A percentile compares a stretch with the other conserved stretches of the same genome.
phyloP scores from a whole-genome alignment of 2,797 vertebrate species.

The Sebastes wilsoni region DNA sequence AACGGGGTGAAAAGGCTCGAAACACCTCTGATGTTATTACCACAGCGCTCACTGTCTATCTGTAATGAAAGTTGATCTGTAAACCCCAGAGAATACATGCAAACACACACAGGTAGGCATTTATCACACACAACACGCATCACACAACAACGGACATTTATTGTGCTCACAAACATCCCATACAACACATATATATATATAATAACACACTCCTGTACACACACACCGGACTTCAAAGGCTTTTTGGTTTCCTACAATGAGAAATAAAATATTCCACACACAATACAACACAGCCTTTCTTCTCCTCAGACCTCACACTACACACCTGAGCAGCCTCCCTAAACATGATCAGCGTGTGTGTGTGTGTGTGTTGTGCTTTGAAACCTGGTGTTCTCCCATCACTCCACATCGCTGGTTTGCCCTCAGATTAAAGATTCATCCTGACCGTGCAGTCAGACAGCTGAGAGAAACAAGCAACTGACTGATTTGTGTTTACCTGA shows the following conservation, averaged over 20 bases:
- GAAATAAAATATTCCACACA: conserved; percentile 42
- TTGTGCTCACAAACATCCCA: background rate
- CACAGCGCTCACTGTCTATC: background rate
- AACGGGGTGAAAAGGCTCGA: background rate
- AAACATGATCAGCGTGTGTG: background rate
- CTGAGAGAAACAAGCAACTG: background rate
- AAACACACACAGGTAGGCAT: background rate
- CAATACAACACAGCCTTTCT: conserved; percentile 34
- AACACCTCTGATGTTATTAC: no score
- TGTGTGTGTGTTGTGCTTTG: conserved; percentile 18
- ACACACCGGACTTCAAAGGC: conserved; percentile 38
- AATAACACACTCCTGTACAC: background rate
- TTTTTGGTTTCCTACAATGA: conserved; percentile 26
- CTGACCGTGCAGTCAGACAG: background rate
- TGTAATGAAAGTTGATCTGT: background rate
- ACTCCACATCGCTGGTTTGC: conserved; percentile 9
- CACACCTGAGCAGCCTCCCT: conserved; percentile 39
- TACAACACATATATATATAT: background rate
- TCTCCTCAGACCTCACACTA: conserved; percentile 38
- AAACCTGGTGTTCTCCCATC: background rate
- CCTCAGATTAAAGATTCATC: conserved; percentile 43
- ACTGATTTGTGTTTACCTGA: background rate
- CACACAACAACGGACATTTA: background rate
- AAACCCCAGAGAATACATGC: background rate
- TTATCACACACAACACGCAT: background rate